Conservation (phyloP, 2,888 invertebrate genomes). For the Chromoteleia sp. region DNA sequence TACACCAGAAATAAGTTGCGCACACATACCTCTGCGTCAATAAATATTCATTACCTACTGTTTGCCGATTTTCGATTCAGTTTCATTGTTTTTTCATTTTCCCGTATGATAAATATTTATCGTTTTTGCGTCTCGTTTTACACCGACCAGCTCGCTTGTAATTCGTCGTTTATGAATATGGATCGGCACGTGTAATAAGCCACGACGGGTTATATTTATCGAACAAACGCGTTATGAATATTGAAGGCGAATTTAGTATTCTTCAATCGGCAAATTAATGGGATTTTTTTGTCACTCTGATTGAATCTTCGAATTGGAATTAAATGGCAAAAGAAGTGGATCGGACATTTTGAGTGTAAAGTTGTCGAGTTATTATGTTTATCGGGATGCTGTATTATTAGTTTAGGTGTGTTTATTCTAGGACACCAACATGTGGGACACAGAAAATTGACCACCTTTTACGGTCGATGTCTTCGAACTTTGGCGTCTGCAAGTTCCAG, state of each 20-base stretch:
- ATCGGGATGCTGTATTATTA: too few species aligned
- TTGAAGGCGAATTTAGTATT: slow-evolving; percentile 1
- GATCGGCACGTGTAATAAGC: slow-evolving; percentile 8
- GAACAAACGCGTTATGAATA: slow-evolving; percentile 6
- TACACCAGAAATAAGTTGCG: slow-evolving; percentile 16
- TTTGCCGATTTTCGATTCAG: slow-evolving; percentile 27
- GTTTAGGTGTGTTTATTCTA: too few species aligned
- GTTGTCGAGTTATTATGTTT: too few species aligned
- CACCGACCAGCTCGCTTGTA: slow-evolving; percentile 4
- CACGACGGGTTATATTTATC: neutral
- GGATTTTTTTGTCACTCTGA: too few species aligned
- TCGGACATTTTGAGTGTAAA: too few species aligned
- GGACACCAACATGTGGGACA: neutral
- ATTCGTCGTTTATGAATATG: slow-evolving; percentile 25
- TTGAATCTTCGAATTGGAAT: too few species aligned
- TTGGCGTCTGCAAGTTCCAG: slow-evolving; percentile 10
- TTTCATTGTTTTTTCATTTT: slow-evolving; percentile 23
- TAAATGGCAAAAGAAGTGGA: too few species aligned
- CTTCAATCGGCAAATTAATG: too few species aligned
- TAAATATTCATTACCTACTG: slow-evolving; percentile 32
- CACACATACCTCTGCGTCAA: slow-evolving; percentile 14
- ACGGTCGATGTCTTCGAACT: slow-evolving; percentile 33
- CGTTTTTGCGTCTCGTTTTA: slow-evolving; percentile 12
- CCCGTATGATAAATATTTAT: slow-evolving; percentile 39
- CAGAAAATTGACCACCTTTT: slow-evolving; percentile 22